Percentiles rank a stretch among this genome's conserved stretches.
These are phyloP conservation scores for Crypturellus undulatus DNA, from an alignment of 2,113 vertebrate species.

Conservation along the genomic window DNA sequence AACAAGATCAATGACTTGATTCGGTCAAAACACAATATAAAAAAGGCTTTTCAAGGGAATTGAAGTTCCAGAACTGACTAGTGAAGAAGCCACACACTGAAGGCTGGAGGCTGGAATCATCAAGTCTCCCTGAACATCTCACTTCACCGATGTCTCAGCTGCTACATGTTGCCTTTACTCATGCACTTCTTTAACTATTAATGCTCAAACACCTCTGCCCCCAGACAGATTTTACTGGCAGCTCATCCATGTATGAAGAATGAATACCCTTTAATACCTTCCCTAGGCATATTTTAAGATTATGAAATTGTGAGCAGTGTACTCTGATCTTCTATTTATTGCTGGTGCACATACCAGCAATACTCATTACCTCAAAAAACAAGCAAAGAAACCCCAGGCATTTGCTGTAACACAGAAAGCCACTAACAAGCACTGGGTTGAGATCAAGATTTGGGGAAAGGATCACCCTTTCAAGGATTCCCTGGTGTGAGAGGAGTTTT, in stretches of 20 bases:
- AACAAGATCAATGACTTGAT: too few relatives aligned
- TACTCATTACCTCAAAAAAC: not conserved
- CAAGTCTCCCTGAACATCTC: not conserved
- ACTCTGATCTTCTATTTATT: not conserved
- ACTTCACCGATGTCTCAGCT: not conserved
- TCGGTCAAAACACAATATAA: too few relatives aligned
- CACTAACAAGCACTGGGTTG: rapidly evolving
- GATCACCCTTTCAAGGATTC: not conserved
- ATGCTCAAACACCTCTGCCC: not conserved
- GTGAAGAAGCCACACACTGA: not conserved
- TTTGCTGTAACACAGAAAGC: not conserved
- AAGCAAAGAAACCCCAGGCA: not conserved
- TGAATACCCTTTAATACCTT: not conserved
- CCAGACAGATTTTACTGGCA: not conserved
- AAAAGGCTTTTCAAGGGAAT: too few relatives aligned
- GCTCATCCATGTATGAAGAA: not conserved
- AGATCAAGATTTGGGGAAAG: rapidly evolving
- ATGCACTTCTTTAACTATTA: not conserved
- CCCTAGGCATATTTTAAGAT: not conserved
- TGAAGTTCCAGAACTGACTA: not conserved
- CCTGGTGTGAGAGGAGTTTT: not conserved
- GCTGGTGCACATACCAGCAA: not conserved
- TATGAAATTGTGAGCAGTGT: rapidly evolving
- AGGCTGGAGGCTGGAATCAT: not conserved
- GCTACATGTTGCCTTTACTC: not conserved